Evolutionary conservation across 1,140 invertebrate genomes (phyloP).

Genomic region (Eumeta japonica): DNA sequence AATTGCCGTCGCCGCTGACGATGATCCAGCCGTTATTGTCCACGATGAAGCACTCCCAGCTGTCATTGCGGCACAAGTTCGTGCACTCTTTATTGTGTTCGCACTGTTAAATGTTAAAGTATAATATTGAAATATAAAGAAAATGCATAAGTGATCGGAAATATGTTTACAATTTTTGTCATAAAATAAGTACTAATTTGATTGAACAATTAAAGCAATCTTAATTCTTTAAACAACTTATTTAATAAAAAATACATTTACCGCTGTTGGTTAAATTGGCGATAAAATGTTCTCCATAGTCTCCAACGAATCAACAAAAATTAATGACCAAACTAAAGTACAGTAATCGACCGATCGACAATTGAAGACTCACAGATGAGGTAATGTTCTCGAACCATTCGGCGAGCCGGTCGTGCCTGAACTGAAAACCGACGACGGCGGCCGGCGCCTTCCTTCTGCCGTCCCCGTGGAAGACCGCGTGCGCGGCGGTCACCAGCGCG

Average conservation of each 20-base stretch:
- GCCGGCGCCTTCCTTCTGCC: slow-evolving; percentile 72
- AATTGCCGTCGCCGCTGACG: slow-evolving; percentile 68
- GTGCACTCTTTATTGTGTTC: slow-evolving; percentile 58
- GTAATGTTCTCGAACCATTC: slow-evolving; percentile 80
- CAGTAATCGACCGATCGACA: too few species aligned
- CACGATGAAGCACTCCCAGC: slow-evolving; percentile 80
- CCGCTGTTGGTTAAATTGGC: too few species aligned
- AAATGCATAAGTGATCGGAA: slow-evolving; percentile 5
- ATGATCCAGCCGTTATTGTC: slow-evolving; percentile 89
- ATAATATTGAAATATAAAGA: too few species aligned
- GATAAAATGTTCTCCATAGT: too few species aligned
- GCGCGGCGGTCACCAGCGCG: slow-evolving; percentile 79
- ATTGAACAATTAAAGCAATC: too few species aligned
- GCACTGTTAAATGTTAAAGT: slow-evolving; percentile 52
- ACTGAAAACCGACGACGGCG: slow-evolving; percentile 90
- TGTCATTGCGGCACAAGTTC: slow-evolving; percentile 70
- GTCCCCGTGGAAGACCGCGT: slow-evolving; percentile 77
- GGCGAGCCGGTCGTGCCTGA: slow-evolving; percentile 74
- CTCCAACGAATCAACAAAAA: too few species aligned
- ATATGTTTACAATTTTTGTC: slow-evolving; percentile 4
- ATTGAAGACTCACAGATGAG: slow-evolving; percentile 57
- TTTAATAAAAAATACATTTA: too few species aligned
- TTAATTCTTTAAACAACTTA: too few species aligned
- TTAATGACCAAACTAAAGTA: too few species aligned
- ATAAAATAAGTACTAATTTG: background rate